phyloP scores from a whole-genome alignment of 2,797 vertebrate species.

The Pogonophryne albipinna region DNA sequence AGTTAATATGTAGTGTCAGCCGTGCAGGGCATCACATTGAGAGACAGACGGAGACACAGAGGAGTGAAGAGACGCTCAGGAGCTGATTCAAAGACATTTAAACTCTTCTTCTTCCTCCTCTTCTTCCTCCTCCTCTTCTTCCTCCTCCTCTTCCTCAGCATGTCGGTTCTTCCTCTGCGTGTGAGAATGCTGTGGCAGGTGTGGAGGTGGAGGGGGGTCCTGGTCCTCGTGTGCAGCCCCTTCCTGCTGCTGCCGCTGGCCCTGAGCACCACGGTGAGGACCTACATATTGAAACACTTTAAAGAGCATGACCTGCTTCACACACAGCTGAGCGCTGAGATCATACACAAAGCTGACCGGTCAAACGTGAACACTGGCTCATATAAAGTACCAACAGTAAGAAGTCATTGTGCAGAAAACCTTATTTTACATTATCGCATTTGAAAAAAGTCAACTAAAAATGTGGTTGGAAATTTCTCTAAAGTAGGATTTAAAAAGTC shows the following conservation, averaged over 20 bases:
- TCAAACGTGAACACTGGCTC: too few species aligned
- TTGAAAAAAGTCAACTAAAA: too few species aligned
- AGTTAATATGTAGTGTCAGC: constrained; percentile 71
- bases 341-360: too few species aligned
- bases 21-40: constrained; percentile 50
- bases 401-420: too few species aligned
- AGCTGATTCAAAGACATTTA: neutral
- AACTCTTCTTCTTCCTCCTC: neutral
- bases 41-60: neutral
- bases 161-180: constrained; percentile 63
- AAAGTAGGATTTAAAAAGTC: too few species aligned
- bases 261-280: constrained; percentile 84
- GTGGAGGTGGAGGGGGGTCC: constrained; percentile 78
- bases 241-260: constrained; percentile 88
- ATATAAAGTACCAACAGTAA: too few species aligned
- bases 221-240: constrained; percentile 85
- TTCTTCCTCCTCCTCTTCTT: neutral
- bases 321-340: too few species aligned
- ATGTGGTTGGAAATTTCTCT: too few species aligned
- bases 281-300: too few species aligned
- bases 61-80: neutral
- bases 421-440: too few species aligned
- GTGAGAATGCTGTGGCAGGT: constrained; percentile 61
- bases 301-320: too few species aligned
- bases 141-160: constrained; percentile 10